A percentile compares a stretch with the other conserved stretches of the same genome.
phyloP scores from a whole-genome alignment of 2,888 invertebrate genomes.

The Lissonota sp. region DNA sequence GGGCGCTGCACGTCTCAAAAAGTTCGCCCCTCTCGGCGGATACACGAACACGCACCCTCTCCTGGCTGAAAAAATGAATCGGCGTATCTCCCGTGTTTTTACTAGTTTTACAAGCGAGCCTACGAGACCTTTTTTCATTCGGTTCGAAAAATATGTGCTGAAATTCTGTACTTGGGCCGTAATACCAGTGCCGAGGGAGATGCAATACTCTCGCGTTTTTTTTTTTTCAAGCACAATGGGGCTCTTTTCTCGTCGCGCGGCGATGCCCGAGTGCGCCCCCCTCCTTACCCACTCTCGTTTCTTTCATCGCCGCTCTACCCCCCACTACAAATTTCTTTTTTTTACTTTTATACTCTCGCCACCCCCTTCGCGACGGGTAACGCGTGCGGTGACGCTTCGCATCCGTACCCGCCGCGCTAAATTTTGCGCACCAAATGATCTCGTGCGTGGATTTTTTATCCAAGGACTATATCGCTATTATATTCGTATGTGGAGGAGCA shows the following conservation, averaged over 20 bases:
- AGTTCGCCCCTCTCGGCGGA: not conserved
- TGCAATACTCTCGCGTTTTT: conserved; percentile 74
- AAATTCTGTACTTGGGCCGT: conserved; percentile 33
- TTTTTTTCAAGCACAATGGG: conserved; percentile 73
- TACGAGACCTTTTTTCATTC: conserved; percentile 41
- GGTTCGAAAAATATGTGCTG: not conserved
- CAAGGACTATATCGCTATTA: too few relatives aligned
- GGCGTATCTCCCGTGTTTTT: conserved; percentile 72
- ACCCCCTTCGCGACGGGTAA: conserved; percentile 50
- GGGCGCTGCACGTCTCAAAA: conserved; percentile 5
- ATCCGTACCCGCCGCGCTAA: conserved; percentile 46
- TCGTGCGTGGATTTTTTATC: not conserved
- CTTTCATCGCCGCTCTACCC: conserved; percentile 31
- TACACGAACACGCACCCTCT: conserved; percentile 52
- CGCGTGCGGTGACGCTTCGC: conserved; percentile 37
- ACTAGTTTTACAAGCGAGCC: conserved; percentile 64
- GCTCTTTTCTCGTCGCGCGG: conserved; percentile 59
- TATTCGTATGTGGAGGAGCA: not conserved
- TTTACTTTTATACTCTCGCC: conserved; percentile 18
- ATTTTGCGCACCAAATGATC: conserved; percentile 44
- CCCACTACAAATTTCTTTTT: conserved; percentile 1
- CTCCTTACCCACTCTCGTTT: conserved; percentile 39
- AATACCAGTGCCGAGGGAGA: conserved; percentile 6
- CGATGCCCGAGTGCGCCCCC: conserved; percentile 43
- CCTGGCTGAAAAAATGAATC: conserved; percentile 58